These are phyloP conservation scores for Corapipo altera DNA, from an alignment of 2,113 vertebrate genomes.

Conservation along the genomic window DNA sequence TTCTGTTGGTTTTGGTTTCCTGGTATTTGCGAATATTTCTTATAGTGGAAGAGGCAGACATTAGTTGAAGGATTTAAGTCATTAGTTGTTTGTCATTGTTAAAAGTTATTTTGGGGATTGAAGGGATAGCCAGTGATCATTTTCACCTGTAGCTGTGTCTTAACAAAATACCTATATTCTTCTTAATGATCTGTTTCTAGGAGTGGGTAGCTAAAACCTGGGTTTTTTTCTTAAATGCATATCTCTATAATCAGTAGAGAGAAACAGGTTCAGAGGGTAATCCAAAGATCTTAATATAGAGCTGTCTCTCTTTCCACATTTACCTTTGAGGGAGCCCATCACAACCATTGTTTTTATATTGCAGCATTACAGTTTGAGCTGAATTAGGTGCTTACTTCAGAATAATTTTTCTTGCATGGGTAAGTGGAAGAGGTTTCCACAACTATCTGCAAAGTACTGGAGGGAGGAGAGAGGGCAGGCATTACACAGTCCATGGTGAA, in stretches of 20 bases:
- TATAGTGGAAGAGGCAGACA: background rate
- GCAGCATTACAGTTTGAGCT: background rate
- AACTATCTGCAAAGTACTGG: background rate
- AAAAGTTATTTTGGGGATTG: background rate
- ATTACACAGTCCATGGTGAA: background rate
- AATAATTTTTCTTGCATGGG: background rate
- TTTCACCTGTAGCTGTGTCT: background rate
- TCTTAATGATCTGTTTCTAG: background rate
- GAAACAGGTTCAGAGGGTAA: background rate
- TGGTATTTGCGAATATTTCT: background rate
- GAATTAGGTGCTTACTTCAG: background rate
- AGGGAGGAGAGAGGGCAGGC: background rate
- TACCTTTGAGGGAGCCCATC: background rate
- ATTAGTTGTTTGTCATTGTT: background rate
- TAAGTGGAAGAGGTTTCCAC: background rate
- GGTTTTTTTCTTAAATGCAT: background rate
- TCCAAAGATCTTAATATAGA: background rate
- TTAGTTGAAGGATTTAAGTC: background rate
- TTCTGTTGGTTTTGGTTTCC: background rate
- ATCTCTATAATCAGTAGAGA: background rate
- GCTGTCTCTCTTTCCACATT: background rate
- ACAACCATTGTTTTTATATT: background rate
- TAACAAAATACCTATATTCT: background rate
- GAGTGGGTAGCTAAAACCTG: background rate
- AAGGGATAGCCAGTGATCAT: background rate